Conservation (phyloP, 2,888 invertebrate genomes). For the Sympetrum striolatum region DNA sequence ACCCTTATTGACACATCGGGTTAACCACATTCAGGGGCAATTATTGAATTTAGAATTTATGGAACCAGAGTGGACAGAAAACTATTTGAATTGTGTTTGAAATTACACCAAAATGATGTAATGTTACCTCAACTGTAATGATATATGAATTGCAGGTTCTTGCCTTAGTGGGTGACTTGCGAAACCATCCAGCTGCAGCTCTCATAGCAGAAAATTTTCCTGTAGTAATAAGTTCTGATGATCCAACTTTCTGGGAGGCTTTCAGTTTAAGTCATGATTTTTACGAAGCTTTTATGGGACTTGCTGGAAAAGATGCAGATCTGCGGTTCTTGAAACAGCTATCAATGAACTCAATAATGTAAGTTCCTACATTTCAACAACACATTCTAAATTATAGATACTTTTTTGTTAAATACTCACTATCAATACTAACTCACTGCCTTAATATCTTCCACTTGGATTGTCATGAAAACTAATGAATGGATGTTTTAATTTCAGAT, state of each 20-base stretch:
- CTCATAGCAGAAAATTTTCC: slow-evolving; percentile 73
- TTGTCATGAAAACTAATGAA: background rate
- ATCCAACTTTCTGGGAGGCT: slow-evolving; percentile 80
- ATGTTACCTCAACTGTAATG: too few relatives aligned
- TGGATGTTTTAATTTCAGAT: slow-evolving; percentile 55
- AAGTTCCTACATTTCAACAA: slow-evolving; percentile 23
- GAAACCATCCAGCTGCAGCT: slow-evolving; percentile 76
- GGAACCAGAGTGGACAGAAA: too few relatives aligned
- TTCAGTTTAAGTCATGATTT: slow-evolving; percentile 74
- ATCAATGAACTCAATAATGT: slow-evolving; percentile 72
- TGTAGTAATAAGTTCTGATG: slow-evolving; percentile 79
- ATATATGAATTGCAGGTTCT: slow-evolving; percentile 58
- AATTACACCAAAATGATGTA: too few relatives aligned
- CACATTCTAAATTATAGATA: too few relatives aligned
- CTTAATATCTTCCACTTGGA: background rate
- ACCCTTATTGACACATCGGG: too few relatives aligned
- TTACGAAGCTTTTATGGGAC: slow-evolving; percentile 78
- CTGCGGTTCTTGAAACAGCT: slow-evolving; percentile 75
- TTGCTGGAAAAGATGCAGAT: slow-evolving; percentile 73
- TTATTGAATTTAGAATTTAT: too few relatives aligned
- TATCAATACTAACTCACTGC: too few relatives aligned
- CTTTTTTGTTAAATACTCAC: too few relatives aligned
- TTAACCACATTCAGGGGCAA: too few relatives aligned
- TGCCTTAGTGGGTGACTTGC: slow-evolving; percentile 71
- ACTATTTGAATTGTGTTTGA: too few relatives aligned